phyloP scores from a whole-genome alignment of 2,888 invertebrate genomes.

The Drosophila mayaguana region DNA sequence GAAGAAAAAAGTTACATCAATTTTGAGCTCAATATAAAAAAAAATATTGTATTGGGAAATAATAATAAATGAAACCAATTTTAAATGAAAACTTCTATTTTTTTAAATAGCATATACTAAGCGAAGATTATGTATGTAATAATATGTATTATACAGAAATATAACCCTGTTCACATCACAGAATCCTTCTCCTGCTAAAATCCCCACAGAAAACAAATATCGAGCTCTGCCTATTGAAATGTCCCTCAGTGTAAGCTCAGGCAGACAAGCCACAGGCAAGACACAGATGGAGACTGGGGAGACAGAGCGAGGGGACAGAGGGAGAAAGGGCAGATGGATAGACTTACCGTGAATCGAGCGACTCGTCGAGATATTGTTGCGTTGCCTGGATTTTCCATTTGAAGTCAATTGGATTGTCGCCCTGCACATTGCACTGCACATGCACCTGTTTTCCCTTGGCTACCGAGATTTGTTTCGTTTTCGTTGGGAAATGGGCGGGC shows the following conservation, averaged over 20 bases:
- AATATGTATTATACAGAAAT: no score
- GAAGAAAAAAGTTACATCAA: no score
- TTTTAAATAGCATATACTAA: no score
- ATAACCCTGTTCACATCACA: no score
- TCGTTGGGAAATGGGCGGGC: slow-evolving; percentile 93
- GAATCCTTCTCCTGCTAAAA: no score
- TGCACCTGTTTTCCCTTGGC: slow-evolving; percentile 93
- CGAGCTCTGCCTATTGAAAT: slow-evolving; percentile 19
- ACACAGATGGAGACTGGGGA: neutral
- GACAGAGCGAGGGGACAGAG: neutral
- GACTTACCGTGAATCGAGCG: slow-evolving; percentile 89
- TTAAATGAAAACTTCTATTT: no score
- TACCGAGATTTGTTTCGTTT: slow-evolving; percentile 92
- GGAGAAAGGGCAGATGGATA: neutral
- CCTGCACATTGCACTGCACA: slow-evolving; percentile 93
- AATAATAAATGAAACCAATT: no score
- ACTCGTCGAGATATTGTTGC: slow-evolving; percentile 90
- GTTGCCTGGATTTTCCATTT: slow-evolving; percentile 90
- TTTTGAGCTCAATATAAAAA: no score
- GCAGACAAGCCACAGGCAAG: slow-evolving; percentile 1
- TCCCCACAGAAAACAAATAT: neutral
- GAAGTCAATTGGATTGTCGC: slow-evolving; percentile 94
- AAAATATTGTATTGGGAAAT: no score
- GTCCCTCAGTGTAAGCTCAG: slow-evolving; percentile 21
- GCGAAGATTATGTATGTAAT: no score